Evolutionary conservation across 2,888 invertebrate genomes (phyloP).

Genomic region (Chromoteleia sp.): DNA sequence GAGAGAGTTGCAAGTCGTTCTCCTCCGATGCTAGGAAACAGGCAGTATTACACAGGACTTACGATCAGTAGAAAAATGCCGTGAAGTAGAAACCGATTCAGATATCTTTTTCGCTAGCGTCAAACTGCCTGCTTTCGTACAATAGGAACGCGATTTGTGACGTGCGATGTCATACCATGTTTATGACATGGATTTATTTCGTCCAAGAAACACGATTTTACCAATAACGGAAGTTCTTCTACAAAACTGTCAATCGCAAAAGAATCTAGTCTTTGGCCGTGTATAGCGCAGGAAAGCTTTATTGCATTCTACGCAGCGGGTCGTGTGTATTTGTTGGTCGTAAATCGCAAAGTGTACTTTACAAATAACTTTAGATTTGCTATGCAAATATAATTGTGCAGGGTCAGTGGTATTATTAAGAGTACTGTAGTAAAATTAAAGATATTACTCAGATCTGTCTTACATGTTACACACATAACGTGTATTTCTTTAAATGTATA

Average conservation of each 20-base stretch:
- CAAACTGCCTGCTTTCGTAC: slow-evolving; percentile 54
- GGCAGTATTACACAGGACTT: slow-evolving; percentile 60
- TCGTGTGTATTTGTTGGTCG: too few relatives aligned
- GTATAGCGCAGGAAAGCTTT: too few relatives aligned
- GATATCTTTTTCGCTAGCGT: slow-evolving; percentile 53
- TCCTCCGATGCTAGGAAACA: slow-evolving; percentile 47
- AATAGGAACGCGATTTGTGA: slow-evolving; percentile 66
- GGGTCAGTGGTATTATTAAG: too few relatives aligned
- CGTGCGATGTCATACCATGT: slow-evolving; percentile 43
- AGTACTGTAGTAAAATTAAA: too few relatives aligned
- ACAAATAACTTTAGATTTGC: too few relatives aligned
- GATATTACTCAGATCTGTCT: too few relatives aligned
- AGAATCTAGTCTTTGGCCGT: too few relatives aligned
- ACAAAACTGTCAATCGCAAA: slow-evolving; percentile 51
- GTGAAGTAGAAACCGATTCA: slow-evolving; percentile 59
- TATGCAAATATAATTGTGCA: too few relatives aligned
- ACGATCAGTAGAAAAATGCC: slow-evolving; percentile 55
- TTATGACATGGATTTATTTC: slow-evolving; percentile 51
- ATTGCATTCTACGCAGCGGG: not conserved
- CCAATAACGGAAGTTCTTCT: slow-evolving; percentile 55
- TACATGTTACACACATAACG: too few relatives aligned
- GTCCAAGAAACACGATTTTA: slow-evolving; percentile 34
- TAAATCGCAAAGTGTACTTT: too few relatives aligned
- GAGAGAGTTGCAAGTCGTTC: slow-evolving; percentile 51
- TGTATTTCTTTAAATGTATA: too few relatives aligned